Conservation (phyloP, 2,888 invertebrate species). For the Drosophila testacea region DNA sequence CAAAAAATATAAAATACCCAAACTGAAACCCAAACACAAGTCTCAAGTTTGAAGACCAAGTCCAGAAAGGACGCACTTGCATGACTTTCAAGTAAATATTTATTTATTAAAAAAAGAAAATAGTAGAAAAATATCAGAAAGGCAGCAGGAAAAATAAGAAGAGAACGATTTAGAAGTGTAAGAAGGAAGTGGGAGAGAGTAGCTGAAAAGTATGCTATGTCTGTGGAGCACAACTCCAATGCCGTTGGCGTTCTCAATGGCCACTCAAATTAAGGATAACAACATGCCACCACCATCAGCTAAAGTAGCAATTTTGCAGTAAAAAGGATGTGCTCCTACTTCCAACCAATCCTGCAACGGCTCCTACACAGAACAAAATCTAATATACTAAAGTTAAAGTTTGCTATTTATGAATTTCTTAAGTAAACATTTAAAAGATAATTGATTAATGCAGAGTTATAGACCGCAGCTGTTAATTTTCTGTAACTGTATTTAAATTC, state of each 20-base stretch:
- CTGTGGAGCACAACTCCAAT: conserved; percentile 7
- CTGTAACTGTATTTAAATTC: too few species aligned
- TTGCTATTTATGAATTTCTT: too few species aligned
- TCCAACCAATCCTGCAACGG: neutral
- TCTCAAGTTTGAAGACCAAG: conserved; percentile 8
- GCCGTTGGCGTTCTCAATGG: conserved; percentile 68
- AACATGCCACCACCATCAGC: conserved; percentile 53
- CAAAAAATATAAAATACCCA: neutral
- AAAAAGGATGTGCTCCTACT: conserved; percentile 60
- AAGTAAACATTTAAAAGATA: too few species aligned
- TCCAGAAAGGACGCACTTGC: conserved; percentile 37
- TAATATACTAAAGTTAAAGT: too few species aligned
- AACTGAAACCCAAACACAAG: conserved; percentile 25
- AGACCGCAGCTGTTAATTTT: too few species aligned
- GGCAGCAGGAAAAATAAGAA: neutral
- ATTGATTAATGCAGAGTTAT: too few species aligned
- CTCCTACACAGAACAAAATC: neutral
- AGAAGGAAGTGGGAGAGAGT: neutral
- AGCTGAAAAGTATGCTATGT: conserved; percentile 48
- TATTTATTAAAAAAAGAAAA: conserved; percentile 52
- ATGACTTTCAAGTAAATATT: conserved; percentile 74
- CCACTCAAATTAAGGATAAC: conserved; percentile 80
- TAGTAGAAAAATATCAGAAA: conserved; percentile 2
- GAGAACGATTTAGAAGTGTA: too few species aligned
- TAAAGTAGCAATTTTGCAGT: conserved; percentile 74